Evolutionary conservation across 1,140 invertebrate species (phyloP).

Genomic region (Aricia agestis): DNA sequence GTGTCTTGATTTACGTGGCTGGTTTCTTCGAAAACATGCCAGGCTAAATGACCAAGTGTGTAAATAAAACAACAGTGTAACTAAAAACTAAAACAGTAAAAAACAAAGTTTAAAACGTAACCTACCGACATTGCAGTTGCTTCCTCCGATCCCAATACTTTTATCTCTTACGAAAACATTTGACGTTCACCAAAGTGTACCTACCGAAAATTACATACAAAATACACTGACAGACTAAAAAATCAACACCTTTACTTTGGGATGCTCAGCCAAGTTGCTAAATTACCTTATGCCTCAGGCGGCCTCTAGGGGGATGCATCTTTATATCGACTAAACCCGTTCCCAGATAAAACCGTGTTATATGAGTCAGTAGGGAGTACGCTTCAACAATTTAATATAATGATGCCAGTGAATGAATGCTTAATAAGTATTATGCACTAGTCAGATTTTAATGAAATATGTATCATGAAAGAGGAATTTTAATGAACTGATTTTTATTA

Average conservation of each 20-base stretch:
- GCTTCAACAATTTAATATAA: slow-evolving; percentile 13
- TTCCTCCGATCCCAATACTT: too few species aligned
- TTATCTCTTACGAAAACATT: too few species aligned
- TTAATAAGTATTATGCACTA: background rate
- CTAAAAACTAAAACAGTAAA: too few species aligned
- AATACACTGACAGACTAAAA: background rate
- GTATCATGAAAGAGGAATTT: background rate
- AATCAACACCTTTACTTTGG: background rate
- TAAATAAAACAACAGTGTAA: too few species aligned
- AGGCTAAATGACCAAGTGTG: too few species aligned
- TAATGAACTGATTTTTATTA: too few species aligned
- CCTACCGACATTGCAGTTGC: too few species aligned
- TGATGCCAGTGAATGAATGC: background rate
- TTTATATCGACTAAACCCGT: slow-evolving; percentile 15
- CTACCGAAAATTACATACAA: background rate
- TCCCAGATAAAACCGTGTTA: slow-evolving; percentile 6
- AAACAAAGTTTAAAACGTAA: too few species aligned
- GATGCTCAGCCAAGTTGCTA: slow-evolving; percentile 11
- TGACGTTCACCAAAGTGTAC: too few species aligned
- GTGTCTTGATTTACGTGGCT: too few species aligned
- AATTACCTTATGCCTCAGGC: slow-evolving; percentile 17
- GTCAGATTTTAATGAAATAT: background rate
- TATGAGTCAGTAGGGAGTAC: slow-evolving; percentile 5
- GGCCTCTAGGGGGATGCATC: slow-evolving; percentile 3
- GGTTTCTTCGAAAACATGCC: too few species aligned